Base-by-base conservation (phyloP, 2,113 vertebrate species). In the Oreochromis niloticus region DNA sequence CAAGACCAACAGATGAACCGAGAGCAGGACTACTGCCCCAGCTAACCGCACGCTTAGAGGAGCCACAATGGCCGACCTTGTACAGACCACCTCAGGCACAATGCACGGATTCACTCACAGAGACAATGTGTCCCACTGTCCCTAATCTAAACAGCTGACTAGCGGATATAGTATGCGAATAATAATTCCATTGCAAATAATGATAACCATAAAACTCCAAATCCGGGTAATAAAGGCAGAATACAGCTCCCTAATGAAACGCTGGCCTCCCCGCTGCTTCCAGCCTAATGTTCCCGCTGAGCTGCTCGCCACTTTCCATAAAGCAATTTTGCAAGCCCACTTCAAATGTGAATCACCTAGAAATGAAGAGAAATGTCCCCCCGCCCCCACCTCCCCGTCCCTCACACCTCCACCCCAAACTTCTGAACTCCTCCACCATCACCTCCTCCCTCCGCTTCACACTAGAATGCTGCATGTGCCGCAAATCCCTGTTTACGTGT, bases 171-270 rank as follows among this genome's bases (percentile, higher is more conserved):
- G 59, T 34, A 93, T 94, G 88, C 43, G 78, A 91, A 95, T 91
- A 90, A 93, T 92, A 95, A 94, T 94, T 94, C 81, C 89, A 89
- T 86, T 13, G 84, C 87, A 94, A 94, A 94, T 94, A 95, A 94
- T 88, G 87, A 94, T 95, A 91, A 96, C 90, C 92, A 94, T 96
- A 94, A 95, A 94, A 94, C 91, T 94, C 93, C 89, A 93, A 95
- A 94, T 95, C 94, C 54, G n/a, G 68, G 89, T 93, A 92, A 94
- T 94, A 96, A 92, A 95, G 83, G 87, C 50, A 9, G 91, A 93
- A 90, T 87, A 85, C 88, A 85, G 83, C 92, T 92, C 91, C 93
- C 94, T 92, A 94, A 95, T 94, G 95, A 93, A 95, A 91, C 82
- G 41, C 75, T 71, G 13, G 90, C 93, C 90, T 84, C 92, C 93